Base-by-base conservation (phyloP, 2,888 invertebrate genomes). In the Apomyelois bistriatella region DNA sequence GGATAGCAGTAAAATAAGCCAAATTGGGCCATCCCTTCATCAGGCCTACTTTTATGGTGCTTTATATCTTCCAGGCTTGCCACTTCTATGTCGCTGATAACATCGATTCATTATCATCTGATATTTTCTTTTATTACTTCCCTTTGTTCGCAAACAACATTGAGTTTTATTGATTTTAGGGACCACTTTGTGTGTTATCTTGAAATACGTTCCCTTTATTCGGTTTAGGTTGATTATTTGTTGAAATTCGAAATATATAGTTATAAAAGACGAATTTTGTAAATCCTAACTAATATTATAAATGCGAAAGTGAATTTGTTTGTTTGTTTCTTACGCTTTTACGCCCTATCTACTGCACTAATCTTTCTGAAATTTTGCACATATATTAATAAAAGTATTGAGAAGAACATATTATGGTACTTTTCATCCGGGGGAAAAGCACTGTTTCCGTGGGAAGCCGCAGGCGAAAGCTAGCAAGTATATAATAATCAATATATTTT, bases 1-100 rank as follows among this genome's bases (percentile, higher is more conserved):
- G 76, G 81, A 80, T 81, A 76, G 80, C 80, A 79, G 81, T 85
- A 78, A 83, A 85, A 81, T 82, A 79, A 77, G 76, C 80, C 77
- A 83, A 86, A 85, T 85, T 85, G 82, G 77, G 70, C 76, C 77
- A 78, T 83, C 76, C 68, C 74, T 76, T 75, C 70, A 66, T 62
- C 65, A 65, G 67, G 72, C 68, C 72, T 67, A 66, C 64, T 73
- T 82, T 84, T 80, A 82, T 80, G 65, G 76, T 64, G 65, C 64
- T 64, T 72, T 80, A 76, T 76, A 73, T 77, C 75, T 80, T 69
- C 60, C 66, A 66, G 71, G 65, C 69, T 71, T 71, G 67, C 70
- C 71, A 70, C 66, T 71, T 74, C 58, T 63, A 55, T 61, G 60
- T 57, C 61, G 55, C 55, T 56, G 71, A 75, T 79, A 72, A 61